phyloP scores from a whole-genome alignment of 1,140 invertebrate species.

The Bombus affinis region DNA sequence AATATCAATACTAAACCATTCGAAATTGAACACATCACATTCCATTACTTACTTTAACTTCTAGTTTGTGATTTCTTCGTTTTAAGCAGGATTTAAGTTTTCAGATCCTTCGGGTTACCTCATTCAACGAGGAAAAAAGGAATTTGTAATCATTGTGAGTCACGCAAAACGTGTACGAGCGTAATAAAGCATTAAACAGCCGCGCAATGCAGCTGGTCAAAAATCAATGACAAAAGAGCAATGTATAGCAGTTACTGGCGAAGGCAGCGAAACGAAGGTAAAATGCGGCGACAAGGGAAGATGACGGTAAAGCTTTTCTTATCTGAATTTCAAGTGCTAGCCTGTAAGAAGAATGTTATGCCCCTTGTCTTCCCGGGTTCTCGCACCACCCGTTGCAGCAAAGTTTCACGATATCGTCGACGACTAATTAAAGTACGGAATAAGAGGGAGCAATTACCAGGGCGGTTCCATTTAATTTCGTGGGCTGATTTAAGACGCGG shows the following conservation, averaged over 20 bases:
- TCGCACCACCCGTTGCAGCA: slow-evolving; percentile 46
- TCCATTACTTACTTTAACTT: not conserved
- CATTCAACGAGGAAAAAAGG: too few relatives aligned
- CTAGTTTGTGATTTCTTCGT: too few relatives aligned
- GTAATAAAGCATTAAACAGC: too few relatives aligned
- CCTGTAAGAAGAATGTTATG: slow-evolving; percentile 62
- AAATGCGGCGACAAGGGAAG: slow-evolving; percentile 34
- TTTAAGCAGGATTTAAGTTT: too few relatives aligned
- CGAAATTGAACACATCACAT: not conserved
- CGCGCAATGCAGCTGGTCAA: too few relatives aligned
- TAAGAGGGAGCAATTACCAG: slow-evolving; percentile 67
- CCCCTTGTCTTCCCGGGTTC: slow-evolving; percentile 12
- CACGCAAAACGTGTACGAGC: too few relatives aligned
- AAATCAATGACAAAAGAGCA: slow-evolving; percentile 26
- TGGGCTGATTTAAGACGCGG: slow-evolving; percentile 46
- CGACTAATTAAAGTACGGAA: slow-evolving; percentile 69
- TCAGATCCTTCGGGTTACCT: too few relatives aligned
- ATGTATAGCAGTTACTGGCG: not conserved
- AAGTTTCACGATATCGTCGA: slow-evolving; percentile 70
- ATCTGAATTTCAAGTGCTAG: slow-evolving; percentile 51
- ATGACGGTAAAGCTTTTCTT: slow-evolving; percentile 38
- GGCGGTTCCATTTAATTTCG: slow-evolving; percentile 63
- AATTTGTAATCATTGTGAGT: too few relatives aligned
- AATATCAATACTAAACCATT: too few relatives aligned
- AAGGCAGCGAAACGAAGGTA: not conserved